Evolutionary conservation across 2,888 invertebrate genomes (phyloP).

Genomic region (Andricus quercusramuli): DNA sequence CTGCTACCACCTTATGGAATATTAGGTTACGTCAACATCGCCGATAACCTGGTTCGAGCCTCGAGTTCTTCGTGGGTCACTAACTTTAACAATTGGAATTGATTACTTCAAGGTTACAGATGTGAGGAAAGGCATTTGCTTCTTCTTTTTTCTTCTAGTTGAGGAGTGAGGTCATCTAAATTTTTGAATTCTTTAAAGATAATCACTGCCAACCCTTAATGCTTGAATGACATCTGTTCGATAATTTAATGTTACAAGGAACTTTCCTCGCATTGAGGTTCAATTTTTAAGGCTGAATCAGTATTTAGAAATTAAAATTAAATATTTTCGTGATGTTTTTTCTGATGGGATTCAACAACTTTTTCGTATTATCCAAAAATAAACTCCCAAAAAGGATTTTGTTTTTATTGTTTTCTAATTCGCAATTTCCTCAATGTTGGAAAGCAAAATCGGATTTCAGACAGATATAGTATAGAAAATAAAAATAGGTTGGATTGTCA

Average conservation of each 20-base stretch:
- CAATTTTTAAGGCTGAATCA: background rate
- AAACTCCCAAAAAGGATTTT: background rate
- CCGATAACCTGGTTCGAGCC: background rate
- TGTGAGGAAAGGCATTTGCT: background rate
- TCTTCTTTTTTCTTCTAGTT: background rate
- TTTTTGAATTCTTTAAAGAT: background rate
- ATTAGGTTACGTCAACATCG: background rate
- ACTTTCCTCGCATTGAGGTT: background rate
- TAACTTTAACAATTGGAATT: background rate
- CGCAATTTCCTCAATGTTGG: background rate
- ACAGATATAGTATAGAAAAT: background rate
- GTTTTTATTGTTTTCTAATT: background rate
- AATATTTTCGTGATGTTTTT: background rate
- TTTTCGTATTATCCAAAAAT: background rate
- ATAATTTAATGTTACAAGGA: background rate
- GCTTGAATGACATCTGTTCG: background rate
- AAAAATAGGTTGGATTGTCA: background rate
- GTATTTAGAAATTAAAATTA: background rate
- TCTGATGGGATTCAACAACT: background rate
- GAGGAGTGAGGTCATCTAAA: background rate
- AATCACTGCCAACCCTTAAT: background rate
- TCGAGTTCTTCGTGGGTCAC: background rate
- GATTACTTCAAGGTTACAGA: background rate
- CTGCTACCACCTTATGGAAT: too few species aligned
- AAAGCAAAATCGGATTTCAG: background rate